Base-by-base conservation (phyloP, 2,888 invertebrate species). In the Drosophila anceps region DNA sequence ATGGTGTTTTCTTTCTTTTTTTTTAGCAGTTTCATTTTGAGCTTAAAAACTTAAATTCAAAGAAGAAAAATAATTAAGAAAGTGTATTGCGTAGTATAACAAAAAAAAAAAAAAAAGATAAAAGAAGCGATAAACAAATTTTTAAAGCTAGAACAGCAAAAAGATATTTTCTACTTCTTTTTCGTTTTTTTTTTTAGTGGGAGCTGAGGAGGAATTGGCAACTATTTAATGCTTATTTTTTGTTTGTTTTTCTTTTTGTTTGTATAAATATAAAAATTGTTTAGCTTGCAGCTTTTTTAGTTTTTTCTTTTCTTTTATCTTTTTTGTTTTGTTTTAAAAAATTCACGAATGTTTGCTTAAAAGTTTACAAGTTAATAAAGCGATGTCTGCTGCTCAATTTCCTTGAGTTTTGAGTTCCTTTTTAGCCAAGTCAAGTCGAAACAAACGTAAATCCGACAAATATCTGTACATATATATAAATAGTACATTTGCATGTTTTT, bases 231-330 rank as follows among this genome's bases (percentile, higher is more conserved):
- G 69, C 44, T 78, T 73, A 43, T 53, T 44, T 33, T 54, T 48
- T 76, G 55, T 54, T 27, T 51, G 53, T 27, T 41, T 60, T 58
- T 35, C 41, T 48, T 58, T 48, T 53, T 39, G 50, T 73, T 68
- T 70, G 84, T 87, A 82, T 79, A 87, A 82, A 82, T 82, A 82
- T 88, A 82, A 82, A 82, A 82, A 79, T 84, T 68, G 79, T 67
- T 69, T 67, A 80, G 83, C 83, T 83, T 83, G 86, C 73, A 83
- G 88, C 83, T 85, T 61, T 65, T 83, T 60, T 86, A 74, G 62
- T 72, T 81, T 67, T 13, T 65, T 59, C n/a, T 29, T 24, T 82
- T 84, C 65, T 63, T 77, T 58, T 86, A n/a, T n/a, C n/a, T 73
- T 59, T 73, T 78, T 69, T 15, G 64, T 57, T 58, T 33, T 50